Base-by-base conservation (phyloP, 2,888 invertebrate species). In the Psylliodes chrysocephalus region DNA sequence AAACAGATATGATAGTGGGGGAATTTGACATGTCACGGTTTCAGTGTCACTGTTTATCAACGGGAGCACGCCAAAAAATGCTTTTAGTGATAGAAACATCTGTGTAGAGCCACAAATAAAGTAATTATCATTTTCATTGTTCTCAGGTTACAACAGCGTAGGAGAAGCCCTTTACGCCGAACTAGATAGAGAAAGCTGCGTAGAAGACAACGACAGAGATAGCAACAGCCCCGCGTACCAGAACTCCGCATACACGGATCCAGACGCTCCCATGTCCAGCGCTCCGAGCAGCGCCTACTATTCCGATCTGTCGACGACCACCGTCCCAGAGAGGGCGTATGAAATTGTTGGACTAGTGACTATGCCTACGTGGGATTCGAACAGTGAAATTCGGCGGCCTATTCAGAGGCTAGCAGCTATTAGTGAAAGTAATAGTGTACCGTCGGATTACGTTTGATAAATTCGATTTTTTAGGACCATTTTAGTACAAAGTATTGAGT, bases 261-360 rank as follows among this genome's bases (percentile, higher is more conserved):
- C 85, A 8, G 86, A 87, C 55, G 84, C 87, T 19, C 88, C 87
- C 44, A 82, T 83, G 44, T 86, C 87, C 22, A 87, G 87, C 64
- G 89, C 90, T 6, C 90, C 90, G n/a, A 90, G 90, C 77, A 90
- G 90, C 81, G 90, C 90, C 19, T 91, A 91, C 79, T 91, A 91
- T 79, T 90, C 90, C 62, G 90, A 91, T 80, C 82, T 91, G 59
- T 88, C 88, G 12, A 84, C 86, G 14, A 85, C 85, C 6, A 84
- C 85, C 64, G 83, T 84, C 17, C 78, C 80, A 2, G 88, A 88
- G 71, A 78, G 87, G 61, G 86, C 87, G 40, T 88, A 88, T 74
- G 88, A 88, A 79, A 85, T 87, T 15, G 87, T 88, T 10, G 88
- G 87, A 12, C 78, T 86, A 46, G 83, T 84, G 44, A 84, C 85